Evolutionary conservation across 2,888 invertebrate genomes (phyloP).

Genomic region (Stomorhina lunata): DNA sequence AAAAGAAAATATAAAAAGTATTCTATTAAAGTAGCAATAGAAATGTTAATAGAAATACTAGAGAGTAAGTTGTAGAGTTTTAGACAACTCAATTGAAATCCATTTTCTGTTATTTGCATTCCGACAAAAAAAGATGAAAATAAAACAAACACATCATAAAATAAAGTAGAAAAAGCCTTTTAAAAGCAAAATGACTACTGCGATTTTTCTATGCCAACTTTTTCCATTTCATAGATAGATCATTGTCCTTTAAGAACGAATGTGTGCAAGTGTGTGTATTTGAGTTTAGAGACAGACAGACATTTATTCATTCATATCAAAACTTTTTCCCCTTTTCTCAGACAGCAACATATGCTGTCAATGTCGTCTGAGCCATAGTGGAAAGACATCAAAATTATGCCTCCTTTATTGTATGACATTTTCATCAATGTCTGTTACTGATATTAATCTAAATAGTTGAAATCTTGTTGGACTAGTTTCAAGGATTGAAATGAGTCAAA

Average conservation of each 20-base stretch:
- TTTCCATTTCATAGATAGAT: constrained; percentile 32
- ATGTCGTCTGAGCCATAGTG: not conserved
- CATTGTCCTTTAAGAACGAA: constrained; percentile 27
- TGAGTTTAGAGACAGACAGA: not conserved
- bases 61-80: not conserved
- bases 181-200: not conserved
- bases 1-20: not conserved
- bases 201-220: constrained; percentile 5
- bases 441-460: constrained; percentile 22
- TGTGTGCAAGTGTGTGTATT: not conserved
- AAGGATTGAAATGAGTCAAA: not conserved
- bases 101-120: constrained; percentile 29
- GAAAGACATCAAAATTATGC: not conserved
- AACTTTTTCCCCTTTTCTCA: not conserved
- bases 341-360: not conserved
- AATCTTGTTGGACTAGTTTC: not conserved
- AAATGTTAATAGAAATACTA: constrained; percentile 14
- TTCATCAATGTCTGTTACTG: constrained; percentile 28
- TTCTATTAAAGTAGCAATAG: not conserved
- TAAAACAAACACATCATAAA: constrained; percentile 16
- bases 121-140: not conserved
- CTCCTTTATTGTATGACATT: constrained; percentile 18
- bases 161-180: constrained; percentile 3
- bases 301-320: not conserved
- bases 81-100: not conserved